phyloP scores from a whole-genome alignment of 1,140 invertebrate genomes.

The Philopotamus ludificatus region DNA sequence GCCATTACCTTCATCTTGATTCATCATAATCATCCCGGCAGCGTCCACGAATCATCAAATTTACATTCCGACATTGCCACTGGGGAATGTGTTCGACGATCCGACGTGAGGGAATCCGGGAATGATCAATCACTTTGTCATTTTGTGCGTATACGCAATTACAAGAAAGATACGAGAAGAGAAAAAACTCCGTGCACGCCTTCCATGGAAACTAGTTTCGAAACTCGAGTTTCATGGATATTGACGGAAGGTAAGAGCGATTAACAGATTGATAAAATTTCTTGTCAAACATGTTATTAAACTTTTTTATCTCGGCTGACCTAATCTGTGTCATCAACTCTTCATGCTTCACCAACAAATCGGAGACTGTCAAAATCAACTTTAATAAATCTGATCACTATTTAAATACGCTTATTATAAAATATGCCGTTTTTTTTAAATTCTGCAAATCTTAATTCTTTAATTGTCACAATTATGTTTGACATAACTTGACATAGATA shows the following conservation, averaged over 20 bases:
- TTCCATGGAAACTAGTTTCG: slow-evolving; percentile 5
- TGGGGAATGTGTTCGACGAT: background rate
- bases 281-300: slow-evolving; percentile 30
- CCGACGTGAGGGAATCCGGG: background rate
- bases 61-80: slow-evolving; percentile 1
- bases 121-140: slow-evolving; percentile 3
- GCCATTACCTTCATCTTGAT: background rate
- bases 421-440: too few relatives aligned
- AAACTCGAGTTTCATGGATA: background rate
- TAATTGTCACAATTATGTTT: too few relatives aligned
- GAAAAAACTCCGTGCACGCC: too few relatives aligned
- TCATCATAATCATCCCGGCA: slow-evolving; percentile 1
- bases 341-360: background rate
- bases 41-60: slow-evolving; percentile 5
- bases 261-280: slow-evolving; percentile 15
- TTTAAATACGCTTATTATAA: too few relatives aligned
- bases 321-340: slow-evolving; percentile 18
- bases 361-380: background rate
- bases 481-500: too few relatives aligned
- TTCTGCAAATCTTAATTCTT: too few relatives aligned
- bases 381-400: too few relatives aligned
- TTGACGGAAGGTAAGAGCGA: slow-evolving; percentile 13
- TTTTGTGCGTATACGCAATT: background rate
- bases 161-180: background rate
- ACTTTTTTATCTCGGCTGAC: slow-evolving; percentile 16